phyloP scores from a whole-genome alignment of 23 tunicate species.

The Trididemnum clinides region DNA sequence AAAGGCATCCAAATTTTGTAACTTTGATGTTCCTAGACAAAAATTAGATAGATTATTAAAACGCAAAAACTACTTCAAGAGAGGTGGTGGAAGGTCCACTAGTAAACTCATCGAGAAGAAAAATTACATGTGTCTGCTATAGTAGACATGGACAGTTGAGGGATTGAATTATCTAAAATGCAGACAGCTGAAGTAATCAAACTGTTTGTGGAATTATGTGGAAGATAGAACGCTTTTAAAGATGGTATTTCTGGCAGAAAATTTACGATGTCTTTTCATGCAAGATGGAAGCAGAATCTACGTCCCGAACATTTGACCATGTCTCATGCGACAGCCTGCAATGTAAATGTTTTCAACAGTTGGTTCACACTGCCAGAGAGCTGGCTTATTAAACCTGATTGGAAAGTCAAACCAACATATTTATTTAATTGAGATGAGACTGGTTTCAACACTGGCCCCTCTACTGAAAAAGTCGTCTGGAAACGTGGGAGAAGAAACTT shows the following conservation, averaged over 20 bases:
- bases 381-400: background rate
- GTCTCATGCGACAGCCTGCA: slow-evolving; percentile 4
- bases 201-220: background rate
- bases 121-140: background rate
- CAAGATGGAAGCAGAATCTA: background rate
- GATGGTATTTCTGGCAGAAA: background rate
- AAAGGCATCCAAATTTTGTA: too few species aligned
- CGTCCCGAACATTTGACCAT: background rate
- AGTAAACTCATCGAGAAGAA: background rate
- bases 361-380: background rate
- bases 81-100: slow-evolving; percentile 1
- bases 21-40: background rate
- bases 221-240: slow-evolving; percentile 1
- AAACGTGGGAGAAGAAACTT: background rate
- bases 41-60: background rate
- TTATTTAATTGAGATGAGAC: background rate
- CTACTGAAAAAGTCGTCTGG: background rate
- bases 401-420: background rate
- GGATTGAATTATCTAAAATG: background rate
- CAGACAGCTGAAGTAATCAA: background rate
- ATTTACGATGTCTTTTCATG: background rate
- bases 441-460: background rate
- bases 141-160: slow-evolving; percentile 5
- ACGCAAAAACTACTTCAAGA: background rate
- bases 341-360: background rate